Conservation (phyloP, 2,888 invertebrate species). For the Steinernema hermaphroditum region DNA sequence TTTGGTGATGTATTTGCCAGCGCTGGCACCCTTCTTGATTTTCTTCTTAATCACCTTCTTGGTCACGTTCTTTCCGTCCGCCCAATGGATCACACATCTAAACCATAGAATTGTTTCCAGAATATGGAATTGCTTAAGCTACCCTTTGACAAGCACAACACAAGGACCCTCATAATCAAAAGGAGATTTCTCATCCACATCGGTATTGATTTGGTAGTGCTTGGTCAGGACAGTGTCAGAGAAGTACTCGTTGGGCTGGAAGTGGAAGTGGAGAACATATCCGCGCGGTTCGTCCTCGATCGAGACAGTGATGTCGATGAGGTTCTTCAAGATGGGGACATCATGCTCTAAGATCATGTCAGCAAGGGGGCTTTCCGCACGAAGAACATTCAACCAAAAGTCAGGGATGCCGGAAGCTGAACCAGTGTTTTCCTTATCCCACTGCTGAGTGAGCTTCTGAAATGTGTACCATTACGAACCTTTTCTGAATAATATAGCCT, state of each 20-base stretch:
- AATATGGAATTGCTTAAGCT: conserved; percentile 45
- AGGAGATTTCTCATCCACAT: conserved; percentile 74
- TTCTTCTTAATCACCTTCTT: conserved; percentile 89
- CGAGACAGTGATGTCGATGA: conserved; percentile 55
- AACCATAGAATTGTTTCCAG: conserved; percentile 57
- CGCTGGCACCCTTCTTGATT: conserved; percentile 76
- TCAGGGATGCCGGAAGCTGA: conserved; percentile 79
- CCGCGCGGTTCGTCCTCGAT: conserved; percentile 49
- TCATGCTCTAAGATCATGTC: conserved; percentile 75
- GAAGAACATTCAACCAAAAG: conserved; percentile 94
- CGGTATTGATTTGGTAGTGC: conserved; percentile 87
- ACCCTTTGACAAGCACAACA: conserved; percentile 84
- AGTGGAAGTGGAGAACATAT: conserved; percentile 85
- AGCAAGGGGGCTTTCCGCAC: conserved; percentile 81
- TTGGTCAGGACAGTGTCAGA: conserved; percentile 84
- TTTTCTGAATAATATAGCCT: neutral
- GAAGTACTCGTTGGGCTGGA: conserved; percentile 88
- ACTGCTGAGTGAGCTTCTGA: conserved; percentile 41
- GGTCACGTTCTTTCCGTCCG: conserved; percentile 94
- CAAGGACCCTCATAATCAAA: conserved; percentile 91
- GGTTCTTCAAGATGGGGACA: conserved; percentile 55
- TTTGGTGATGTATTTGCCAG: conserved; percentile 61
- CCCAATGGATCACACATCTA: conserved; percentile 95
- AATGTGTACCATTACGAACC: conserved; percentile 4
- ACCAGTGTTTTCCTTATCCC: conserved; percentile 43